Evolutionary conservation across 2,113 vertebrate species (phyloP).

Genomic region (Channa argus): DNA sequence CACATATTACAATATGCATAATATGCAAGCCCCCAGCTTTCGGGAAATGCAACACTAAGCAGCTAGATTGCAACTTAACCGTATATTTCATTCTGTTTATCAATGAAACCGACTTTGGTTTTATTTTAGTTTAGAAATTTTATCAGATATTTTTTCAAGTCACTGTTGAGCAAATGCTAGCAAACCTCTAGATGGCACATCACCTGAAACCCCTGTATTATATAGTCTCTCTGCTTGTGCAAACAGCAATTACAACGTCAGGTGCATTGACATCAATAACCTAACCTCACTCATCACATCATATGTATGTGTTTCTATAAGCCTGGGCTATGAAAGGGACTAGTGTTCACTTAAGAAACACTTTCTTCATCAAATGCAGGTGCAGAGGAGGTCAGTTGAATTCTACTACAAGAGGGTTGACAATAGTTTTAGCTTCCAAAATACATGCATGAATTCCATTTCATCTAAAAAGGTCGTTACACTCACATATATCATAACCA

Average conservation of each 20-base stretch:
- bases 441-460: not conserved
- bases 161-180: not conserved
- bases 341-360: slow-evolving; percentile 34
- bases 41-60: not conserved
- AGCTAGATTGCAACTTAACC: not conserved
- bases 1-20: too few relatives aligned
- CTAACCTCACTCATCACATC: slow-evolving; percentile 48
- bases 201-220: not conserved
- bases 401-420: not conserved
- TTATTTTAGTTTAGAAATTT: not conserved
- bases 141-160: not conserved
- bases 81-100: not conserved
- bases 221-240: not conserved
- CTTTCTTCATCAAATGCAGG: slow-evolving; percentile 33
- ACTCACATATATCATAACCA: slow-evolving; percentile 1
- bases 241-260: slow-evolving; percentile 4
- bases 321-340: slow-evolving; percentile 40
- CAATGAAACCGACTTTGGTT: not conserved
- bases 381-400: slow-evolving; percentile 5
- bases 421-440: not conserved
- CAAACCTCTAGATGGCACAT: slow-evolving; percentile 2
- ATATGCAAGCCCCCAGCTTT: not conserved
- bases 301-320: slow-evolving; percentile 5
- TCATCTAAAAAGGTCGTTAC: too few relatives aligned
- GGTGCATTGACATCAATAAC: slow-evolving; percentile 15